Conservation (phyloP, 2,888 invertebrate genomes). For the Ormyrus rosae region DNA sequence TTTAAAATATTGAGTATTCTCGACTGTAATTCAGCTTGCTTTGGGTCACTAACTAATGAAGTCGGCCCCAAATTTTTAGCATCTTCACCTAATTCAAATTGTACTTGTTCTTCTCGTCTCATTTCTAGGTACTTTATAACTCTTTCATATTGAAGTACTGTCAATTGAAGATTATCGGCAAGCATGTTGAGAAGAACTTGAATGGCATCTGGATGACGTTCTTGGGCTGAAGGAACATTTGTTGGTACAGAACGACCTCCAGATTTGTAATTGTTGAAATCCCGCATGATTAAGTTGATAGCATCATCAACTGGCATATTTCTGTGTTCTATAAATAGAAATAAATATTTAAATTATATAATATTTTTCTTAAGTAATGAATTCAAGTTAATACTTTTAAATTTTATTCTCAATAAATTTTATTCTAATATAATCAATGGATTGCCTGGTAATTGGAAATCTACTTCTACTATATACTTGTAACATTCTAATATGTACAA, state of each 20-base stretch:
- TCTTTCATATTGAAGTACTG: slow-evolving; percentile 87
- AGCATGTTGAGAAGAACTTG: slow-evolving; percentile 82
- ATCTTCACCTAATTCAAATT: slow-evolving; percentile 84
- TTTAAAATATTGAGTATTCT: slow-evolving; percentile 88
- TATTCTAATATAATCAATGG: too few species aligned
- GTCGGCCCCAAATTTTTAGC: slow-evolving; percentile 77
- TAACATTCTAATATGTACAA: too few species aligned
- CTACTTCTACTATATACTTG: not conserved
- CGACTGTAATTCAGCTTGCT: slow-evolving; percentile 85
- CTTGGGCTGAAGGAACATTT: slow-evolving; percentile 76
- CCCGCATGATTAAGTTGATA: slow-evolving; percentile 85
- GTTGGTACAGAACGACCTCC: slow-evolving; percentile 79
- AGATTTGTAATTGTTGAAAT: slow-evolving; percentile 81
- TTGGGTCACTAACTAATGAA: slow-evolving; percentile 76
- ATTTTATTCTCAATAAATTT: not conserved
- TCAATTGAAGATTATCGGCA: slow-evolving; percentile 87
- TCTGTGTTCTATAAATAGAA: slow-evolving; percentile 85
- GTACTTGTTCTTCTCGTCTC: slow-evolving; percentile 84
- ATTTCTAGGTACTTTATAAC: slow-evolving; percentile 85
- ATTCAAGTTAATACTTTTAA: not conserved
- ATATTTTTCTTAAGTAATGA: not conserved
- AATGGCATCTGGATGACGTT: slow-evolving; percentile 74
- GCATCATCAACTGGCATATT: slow-evolving; percentile 98
- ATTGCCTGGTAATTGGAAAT: not conserved
- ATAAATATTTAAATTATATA: not conserved